Percentiles rank a stretch among this genome's conserved stretches.
These are phyloP conservation scores for Macrotrachela quadricornifera DNA, from an alignment of 1,140 invertebrate species.

Conservation along the genomic window DNA sequence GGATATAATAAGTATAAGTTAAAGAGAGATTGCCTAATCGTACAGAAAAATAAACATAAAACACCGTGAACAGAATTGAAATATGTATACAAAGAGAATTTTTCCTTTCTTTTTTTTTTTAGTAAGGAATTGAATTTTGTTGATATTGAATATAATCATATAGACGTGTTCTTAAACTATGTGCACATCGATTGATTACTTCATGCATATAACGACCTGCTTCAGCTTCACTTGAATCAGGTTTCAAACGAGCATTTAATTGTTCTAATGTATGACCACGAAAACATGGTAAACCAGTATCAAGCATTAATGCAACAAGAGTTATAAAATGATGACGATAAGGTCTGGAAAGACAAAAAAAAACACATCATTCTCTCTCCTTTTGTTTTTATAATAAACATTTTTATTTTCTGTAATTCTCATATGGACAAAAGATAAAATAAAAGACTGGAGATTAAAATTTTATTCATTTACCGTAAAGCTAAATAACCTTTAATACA, in stretches of 20 bases:
- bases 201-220: constrained; percentile 80
- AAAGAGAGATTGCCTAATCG: too few species aligned
- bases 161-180: constrained; percentile 80
- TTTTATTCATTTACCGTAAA: constrained; percentile 16
- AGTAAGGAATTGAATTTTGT: constrained; percentile 96
- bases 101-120: constrained; percentile 17
- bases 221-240: constrained; percentile 67
- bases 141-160: constrained; percentile 98
- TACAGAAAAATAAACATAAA: too few species aligned
- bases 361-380: too few species aligned
- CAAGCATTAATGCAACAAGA: constrained; percentile 85
- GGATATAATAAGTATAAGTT: too few species aligned
- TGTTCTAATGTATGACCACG: constrained; percentile 90
- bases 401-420: too few species aligned
- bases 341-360: constrained; percentile 44
- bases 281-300: constrained; percentile 96
- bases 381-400: too few species aligned
- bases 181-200: constrained; percentile 75
- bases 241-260: constrained; percentile 66
- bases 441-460: too few species aligned
- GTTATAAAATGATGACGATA: constrained; percentile 89
- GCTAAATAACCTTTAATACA: constrained; percentile 91
- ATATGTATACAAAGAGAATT: not conserved
- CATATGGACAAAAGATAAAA: too few species aligned
- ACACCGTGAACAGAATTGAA: not conserved